phyloP scores from a whole-genome alignment of 2,888 invertebrate genomes.

The Tortrix viridana region DNA sequence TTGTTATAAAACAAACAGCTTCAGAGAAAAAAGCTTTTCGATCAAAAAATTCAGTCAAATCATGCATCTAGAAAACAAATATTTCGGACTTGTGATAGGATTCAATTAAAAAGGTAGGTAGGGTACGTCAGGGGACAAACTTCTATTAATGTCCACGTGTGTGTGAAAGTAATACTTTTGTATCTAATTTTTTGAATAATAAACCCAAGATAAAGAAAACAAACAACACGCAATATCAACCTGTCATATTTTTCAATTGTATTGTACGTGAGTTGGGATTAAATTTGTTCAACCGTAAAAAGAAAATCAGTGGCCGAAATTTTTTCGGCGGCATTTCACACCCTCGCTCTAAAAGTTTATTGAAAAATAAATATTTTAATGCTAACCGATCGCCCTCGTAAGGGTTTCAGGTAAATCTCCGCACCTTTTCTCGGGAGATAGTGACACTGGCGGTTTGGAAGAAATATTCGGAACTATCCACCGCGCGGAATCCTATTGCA shows the following conservation, averaged over 20 bases:
- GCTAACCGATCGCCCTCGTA: constrained; percentile 60
- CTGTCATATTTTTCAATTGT: constrained; percentile 46
- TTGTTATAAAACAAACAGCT: no score
- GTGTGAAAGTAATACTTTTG: no score
- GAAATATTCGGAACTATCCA: constrained; percentile 73
- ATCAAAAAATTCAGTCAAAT: no score
- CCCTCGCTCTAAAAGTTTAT: constrained; percentile 55
- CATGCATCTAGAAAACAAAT: no score
- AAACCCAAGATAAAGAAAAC: not conserved
- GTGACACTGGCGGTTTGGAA: constrained; percentile 60
- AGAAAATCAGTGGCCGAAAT: constrained; percentile 53
- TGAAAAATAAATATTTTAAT: constrained; percentile 71
- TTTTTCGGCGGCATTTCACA: constrained; percentile 48
- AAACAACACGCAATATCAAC: not conserved
- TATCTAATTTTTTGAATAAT: no score
- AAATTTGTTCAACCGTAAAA: constrained; percentile 53
- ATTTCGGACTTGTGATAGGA: no score
- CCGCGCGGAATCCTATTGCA: constrained; percentile 80
- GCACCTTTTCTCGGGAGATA: constrained; percentile 66
- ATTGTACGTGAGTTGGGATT: constrained; percentile 54
- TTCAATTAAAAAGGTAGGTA: no score
- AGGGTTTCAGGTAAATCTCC: constrained; percentile 71
- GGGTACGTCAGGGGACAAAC: no score
- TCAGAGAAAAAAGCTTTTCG: no score
- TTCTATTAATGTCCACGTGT: no score